Percentiles rank a stretch among this genome's conserved stretches.
These are phyloP conservation scores for Lichenostomus cassidix DNA, from an alignment of 2,113 vertebrate genomes.

Conservation along the genomic window DNA sequence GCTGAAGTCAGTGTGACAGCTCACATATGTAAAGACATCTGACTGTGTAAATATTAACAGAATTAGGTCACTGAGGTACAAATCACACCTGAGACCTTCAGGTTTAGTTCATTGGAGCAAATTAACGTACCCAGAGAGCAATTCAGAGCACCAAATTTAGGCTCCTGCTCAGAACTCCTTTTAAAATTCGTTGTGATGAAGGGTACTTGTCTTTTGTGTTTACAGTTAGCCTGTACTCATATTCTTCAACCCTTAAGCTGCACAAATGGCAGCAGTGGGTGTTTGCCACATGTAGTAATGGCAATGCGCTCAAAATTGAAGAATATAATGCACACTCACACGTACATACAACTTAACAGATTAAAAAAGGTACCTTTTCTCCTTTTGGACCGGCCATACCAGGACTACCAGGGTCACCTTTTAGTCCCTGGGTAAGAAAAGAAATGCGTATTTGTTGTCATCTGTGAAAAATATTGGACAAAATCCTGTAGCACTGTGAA, in stretches of 20 bases:
- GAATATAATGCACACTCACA: background rate
- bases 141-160: background rate
- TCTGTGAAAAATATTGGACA: background rate
- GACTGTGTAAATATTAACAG: background rate
- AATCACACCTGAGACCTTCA: background rate
- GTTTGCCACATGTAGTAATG: background rate
- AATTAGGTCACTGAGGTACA: background rate
- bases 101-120: background rate
- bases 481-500: background rate
- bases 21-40: background rate
- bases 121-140: background rate
- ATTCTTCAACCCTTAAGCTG: background rate
- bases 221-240: background rate
- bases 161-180: background rate
- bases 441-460: slow-evolving; percentile 4
- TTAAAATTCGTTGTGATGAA: background rate
- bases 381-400: slow-evolving; percentile 83
- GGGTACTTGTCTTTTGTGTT: background rate
- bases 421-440: slow-evolving; percentile 80
- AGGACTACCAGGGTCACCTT: slow-evolving; percentile 82
- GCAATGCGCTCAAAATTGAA: background rate
- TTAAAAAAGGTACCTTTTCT: slow-evolving; percentile 81
- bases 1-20: background rate
- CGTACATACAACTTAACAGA: background rate
- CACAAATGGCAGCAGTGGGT: background rate